A percentile compares a stretch with the other conserved stretches of the same genome.
phyloP scores from a whole-genome alignment of 1,140 invertebrate species.

The Zophobas atratus region DNA sequence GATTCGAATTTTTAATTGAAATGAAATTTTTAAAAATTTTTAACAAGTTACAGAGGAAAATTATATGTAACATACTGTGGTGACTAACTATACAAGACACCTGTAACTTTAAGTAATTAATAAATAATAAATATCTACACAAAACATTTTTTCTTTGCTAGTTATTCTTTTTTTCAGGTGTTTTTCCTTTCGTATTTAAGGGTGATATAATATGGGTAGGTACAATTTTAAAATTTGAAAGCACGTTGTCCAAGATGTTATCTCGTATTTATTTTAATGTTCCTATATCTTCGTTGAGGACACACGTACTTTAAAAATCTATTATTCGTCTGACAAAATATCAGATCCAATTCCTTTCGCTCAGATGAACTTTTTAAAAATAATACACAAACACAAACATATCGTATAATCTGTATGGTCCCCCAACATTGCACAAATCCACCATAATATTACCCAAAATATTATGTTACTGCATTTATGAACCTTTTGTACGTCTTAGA shows the following conservation, averaged over 20 bases:
- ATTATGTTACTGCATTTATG: conserved; percentile 41
- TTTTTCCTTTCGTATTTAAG: too few species aligned
- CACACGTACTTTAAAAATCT: conserved; percentile 9
- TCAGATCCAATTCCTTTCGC: conserved; percentile 17
- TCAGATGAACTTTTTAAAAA: conserved; percentile 42
- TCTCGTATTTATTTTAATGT: conserved; percentile 32
- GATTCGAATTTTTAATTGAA: too few species aligned
- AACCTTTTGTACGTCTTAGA: conserved; percentile 26
- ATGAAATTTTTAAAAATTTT: too few species aligned
- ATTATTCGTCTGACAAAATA: conserved; percentile 35
- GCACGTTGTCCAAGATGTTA: not conserved
- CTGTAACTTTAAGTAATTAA: too few species aligned
- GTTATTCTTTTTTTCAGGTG: too few species aligned
- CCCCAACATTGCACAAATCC: conserved; percentile 37
- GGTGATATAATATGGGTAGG: too few species aligned
- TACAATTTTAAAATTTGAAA: too few species aligned
- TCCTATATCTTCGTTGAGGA: not conserved
- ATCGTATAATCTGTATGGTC: conserved; percentile 30
- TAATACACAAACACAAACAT: conserved; percentile 44
- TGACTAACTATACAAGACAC: too few species aligned
- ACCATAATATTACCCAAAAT: conserved; percentile 41
- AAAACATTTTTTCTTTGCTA: too few species aligned
- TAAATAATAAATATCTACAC: too few species aligned
- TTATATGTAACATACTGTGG: too few species aligned
- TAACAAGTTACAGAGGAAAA: too few species aligned